Evolutionary conservation across 2,113 vertebrate species (phyloP), one percentile per base, ranked within the genome.

Genomic region (Macrotis lagotis): DNA sequence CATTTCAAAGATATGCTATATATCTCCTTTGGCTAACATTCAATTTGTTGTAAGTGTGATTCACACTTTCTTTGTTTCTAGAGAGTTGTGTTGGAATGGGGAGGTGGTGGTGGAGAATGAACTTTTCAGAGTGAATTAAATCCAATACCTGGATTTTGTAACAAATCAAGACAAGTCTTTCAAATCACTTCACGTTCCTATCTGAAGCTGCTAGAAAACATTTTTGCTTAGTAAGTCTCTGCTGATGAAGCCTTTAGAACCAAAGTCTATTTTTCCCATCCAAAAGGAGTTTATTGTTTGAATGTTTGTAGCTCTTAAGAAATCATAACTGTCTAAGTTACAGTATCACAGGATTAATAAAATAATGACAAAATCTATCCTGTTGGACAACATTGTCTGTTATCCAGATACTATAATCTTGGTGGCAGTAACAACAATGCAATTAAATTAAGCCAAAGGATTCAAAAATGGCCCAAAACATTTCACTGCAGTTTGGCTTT

Each of bases 161-260:
- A 96, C 97, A 95, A 44, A 94, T 93, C n/a, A 0, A 26, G 0
- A 93, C 90, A 97, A 50, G 50, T 92, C 97, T 95, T 94, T 96
- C 47, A 93, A 95, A 97, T 95, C 16, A 89, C 50, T 94, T 96
- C 90, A 96, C 92, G 90, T 96, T 97, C 92, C 59, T 96, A 2
- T 92, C 94, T 94, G 95, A 94, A 93, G 48, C 97, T 22, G 53
- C 25, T 95, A 93, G 90, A 0, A 25, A 14, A 47, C 88, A 88
- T 92, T 96, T 97, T 97, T 74, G 92, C 37, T 93, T 94, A n/a
- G 89, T 55, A 59, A 92, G 92, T 47, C 4, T 0, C 9, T 92
- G 8, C 24, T 16, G 37, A 88, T 51, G 93, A 95, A 31, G 89
- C 95, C 50, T 51, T 48, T 48, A 94, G 92, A 93, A 94, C 49